A percentile compares a stretch with the other conserved stretches of the same genome.
These are phyloP conservation scores for Scatophagus argus DNA, from an alignment of 2,113 vertebrate species.

Conservation along the genomic window DNA sequence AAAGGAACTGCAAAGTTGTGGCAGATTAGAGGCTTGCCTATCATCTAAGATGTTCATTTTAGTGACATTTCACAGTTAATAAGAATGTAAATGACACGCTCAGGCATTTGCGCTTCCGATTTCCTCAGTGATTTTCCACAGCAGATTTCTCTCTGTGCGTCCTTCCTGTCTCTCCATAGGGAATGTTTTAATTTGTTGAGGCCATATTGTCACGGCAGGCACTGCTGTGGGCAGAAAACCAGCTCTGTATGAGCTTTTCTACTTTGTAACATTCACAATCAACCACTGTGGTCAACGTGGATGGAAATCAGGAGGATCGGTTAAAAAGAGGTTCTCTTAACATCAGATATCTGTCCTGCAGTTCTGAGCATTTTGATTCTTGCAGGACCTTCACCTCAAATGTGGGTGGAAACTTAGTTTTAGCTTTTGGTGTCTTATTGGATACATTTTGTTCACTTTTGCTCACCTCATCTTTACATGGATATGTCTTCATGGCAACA, in stretches of 20 bases:
- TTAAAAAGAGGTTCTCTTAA: slow-evolving; percentile 15
- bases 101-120: neutral
- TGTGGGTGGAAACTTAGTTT: neutral
- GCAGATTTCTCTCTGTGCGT: slow-evolving; percentile 65
- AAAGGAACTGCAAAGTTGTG: neutral
- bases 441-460: neutral
- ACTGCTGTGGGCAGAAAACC: slow-evolving; percentile 49
- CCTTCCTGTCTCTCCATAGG: slow-evolving; percentile 73
- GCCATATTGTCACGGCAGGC: slow-evolving; percentile 74
- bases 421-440: neutral
- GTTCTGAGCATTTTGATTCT: neutral
- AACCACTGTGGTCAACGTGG: slow-evolving; percentile 26
- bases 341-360: neutral
- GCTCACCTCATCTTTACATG: too few species aligned
- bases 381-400: neutral
- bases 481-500: too few species aligned
- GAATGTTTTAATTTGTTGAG: slow-evolving; percentile 61
- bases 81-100: neutral
- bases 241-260: slow-evolving; percentile 26
- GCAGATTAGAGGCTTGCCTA: neutral
- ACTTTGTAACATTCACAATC: slow-evolving; percentile 38
- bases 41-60: neutral
- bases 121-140: slow-evolving; percentile 57
- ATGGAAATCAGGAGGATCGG: neutral
- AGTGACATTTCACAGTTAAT: neutral